These are phyloP conservation scores for Acipenser transmontanus DNA, from an alignment of 2,797 vertebrate species.

Conservation along the genomic window DNA sequence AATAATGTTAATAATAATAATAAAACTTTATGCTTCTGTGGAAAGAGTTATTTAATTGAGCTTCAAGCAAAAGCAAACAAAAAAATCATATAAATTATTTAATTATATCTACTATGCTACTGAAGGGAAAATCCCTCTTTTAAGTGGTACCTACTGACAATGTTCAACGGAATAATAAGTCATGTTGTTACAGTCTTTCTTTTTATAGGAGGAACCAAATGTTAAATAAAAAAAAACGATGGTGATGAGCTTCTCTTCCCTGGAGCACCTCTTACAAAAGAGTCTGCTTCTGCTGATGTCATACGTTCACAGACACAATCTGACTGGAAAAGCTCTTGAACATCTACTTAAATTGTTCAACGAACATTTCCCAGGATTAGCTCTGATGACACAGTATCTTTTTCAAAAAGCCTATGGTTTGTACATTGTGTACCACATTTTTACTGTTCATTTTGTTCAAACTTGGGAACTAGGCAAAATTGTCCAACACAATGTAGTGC, in stretches of 20 bases:
- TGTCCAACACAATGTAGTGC: conserved; percentile 11
- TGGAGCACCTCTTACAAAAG: conserved; percentile 20
- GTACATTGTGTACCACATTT: conserved; percentile 23
- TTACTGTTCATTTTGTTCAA: conserved; percentile 19
- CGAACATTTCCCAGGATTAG: conserved; percentile 20
- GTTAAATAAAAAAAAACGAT: not conserved
- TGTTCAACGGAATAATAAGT: too few species aligned
- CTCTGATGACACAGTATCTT: conserved; percentile 18
- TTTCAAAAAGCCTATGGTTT: conserved; percentile 24
- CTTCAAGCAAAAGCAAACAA: too few species aligned
- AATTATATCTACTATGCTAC: too few species aligned
- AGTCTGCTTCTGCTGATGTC: conserved; percentile 21
- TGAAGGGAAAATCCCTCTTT: too few species aligned
- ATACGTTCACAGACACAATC: conserved; percentile 19
- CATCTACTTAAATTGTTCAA: conserved; percentile 21
- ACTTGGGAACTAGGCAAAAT: conserved; percentile 13
- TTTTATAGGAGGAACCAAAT: too few species aligned
- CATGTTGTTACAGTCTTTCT: too few species aligned
- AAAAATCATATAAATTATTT: too few species aligned
- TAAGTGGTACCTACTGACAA: too few species aligned
- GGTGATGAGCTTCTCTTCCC: conserved; percentile 23
- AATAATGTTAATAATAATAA: too few species aligned
- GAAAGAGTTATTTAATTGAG: too few species aligned
- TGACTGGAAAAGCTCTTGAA: conserved; percentile 23
- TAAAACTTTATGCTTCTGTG: too few species aligned